Evolutionary conservation across 2,113 vertebrate species (phyloP).

Genomic region (Porphyrio hochstetteri): DNA sequence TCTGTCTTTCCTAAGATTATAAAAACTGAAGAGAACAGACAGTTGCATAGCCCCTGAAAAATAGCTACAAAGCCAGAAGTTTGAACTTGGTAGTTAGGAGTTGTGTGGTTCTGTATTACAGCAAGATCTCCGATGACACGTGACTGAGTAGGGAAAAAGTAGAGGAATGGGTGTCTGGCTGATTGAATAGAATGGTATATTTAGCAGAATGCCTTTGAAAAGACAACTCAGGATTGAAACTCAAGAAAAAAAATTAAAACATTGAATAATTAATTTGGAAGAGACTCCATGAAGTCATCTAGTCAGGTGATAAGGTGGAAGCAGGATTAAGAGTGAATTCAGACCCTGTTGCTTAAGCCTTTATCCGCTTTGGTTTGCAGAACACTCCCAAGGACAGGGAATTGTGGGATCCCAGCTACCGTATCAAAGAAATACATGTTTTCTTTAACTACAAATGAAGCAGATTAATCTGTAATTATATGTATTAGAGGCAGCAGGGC

Average conservation of each 20-base stretch:
- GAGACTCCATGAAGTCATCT: not conserved
- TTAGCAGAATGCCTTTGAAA: not conserved
- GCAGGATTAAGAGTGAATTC: not conserved
- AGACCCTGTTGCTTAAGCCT: not conserved
- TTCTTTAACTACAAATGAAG: too few species aligned
- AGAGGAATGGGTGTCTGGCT: not conserved
- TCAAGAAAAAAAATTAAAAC: not conserved
- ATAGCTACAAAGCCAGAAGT: not conserved
- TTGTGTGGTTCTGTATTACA: not conserved
- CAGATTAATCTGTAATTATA: too few species aligned
- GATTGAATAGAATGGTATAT: not conserved
- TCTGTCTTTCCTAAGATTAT: not conserved
- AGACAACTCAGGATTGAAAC: not conserved
- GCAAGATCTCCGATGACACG: not conserved
- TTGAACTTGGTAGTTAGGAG: not conserved
- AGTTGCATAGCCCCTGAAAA: not conserved
- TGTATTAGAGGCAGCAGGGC: not conserved
- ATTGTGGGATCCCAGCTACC: not conserved
- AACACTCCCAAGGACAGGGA: not conserved
- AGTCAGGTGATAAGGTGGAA: not conserved
- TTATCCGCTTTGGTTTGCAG: not conserved
- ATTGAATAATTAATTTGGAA: not conserved
- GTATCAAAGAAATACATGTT: not conserved
- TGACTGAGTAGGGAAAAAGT: not conserved
- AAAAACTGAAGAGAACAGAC: not conserved